Conservation (phyloP, 1,140 invertebrate genomes). For the Rhopalosiphum maidis region DNA sequence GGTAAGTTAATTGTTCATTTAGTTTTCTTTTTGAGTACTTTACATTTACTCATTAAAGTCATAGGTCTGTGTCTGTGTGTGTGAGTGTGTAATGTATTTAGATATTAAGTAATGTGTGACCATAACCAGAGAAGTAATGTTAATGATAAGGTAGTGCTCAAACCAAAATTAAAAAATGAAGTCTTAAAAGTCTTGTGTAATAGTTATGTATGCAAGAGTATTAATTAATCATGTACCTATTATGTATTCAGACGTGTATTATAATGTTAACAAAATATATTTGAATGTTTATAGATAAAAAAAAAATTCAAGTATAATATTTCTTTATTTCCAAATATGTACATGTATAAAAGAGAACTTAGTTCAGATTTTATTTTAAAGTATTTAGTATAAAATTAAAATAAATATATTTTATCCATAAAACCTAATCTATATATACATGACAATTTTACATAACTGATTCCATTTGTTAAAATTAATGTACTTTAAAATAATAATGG, state of each 20-base stretch:
- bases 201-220: not conserved
- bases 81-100: too few relatives aligned
- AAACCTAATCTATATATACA: slow-evolving; percentile 31
- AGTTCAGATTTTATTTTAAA: slow-evolving; percentile 34
- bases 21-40: too few relatives aligned
- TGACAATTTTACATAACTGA: slow-evolving; percentile 27
- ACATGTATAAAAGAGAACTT: slow-evolving; percentile 37
- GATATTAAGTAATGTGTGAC: too few relatives aligned
- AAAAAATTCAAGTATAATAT: slow-evolving; percentile 13
- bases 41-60: too few relatives aligned
- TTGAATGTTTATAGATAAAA: not conserved
- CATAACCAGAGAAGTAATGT: not conserved
- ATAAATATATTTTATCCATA: slow-evolving; percentile 33
- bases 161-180: not conserved
- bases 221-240: not conserved
- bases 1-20: not conserved
- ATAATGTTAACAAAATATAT: not conserved
- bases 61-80: not conserved
- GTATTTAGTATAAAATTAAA: slow-evolving; percentile 50
- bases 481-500: slow-evolving; percentile 1
- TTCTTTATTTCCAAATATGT: slow-evolving; percentile 7
- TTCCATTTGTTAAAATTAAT: slow-evolving; percentile 26
- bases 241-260: not conserved
- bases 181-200: not conserved
- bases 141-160: not conserved